phyloP scores from a whole-genome alignment of 2,888 invertebrate species.

The Lordiphosa fenestrarum region DNA sequence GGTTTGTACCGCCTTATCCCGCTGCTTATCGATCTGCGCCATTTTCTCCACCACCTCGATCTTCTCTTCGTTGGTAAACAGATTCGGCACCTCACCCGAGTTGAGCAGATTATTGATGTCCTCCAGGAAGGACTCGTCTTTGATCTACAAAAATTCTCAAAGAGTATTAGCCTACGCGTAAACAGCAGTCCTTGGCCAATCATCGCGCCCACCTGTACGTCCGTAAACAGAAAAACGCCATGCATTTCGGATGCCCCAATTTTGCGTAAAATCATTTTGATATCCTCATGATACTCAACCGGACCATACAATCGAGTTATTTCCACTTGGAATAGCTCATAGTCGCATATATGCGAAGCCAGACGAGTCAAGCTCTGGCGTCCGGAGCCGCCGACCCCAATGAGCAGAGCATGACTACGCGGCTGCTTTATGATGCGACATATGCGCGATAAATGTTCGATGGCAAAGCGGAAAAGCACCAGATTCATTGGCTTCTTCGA shows the following conservation, averaged over 20 bases:
- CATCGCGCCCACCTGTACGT: slow-evolving; percentile 86
- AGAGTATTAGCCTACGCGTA: slow-evolving; percentile 5
- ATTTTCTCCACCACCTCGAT: slow-evolving; percentile 96
- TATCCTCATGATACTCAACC: slow-evolving; percentile 94
- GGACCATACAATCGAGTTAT: slow-evolving; percentile 92
- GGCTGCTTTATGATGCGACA: slow-evolving; percentile 95
- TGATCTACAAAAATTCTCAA: slow-evolving; percentile 83
- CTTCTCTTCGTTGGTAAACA: slow-evolving; percentile 92
- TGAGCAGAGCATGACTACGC: slow-evolving; percentile 92
- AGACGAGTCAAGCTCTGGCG: slow-evolving; percentile 94
- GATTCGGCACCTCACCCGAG: slow-evolving; percentile 95
- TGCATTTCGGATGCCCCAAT: slow-evolving; percentile 91
- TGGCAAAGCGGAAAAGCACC: slow-evolving; percentile 95
- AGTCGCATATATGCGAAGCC: slow-evolving; percentile 96
- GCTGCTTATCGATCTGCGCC: slow-evolving; percentile 92
- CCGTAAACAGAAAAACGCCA: slow-evolving; percentile 94
- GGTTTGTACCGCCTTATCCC: slow-evolving; percentile 92
- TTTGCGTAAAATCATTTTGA: slow-evolving; percentile 90
- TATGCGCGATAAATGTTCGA: slow-evolving; percentile 95
- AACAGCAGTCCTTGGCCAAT: slow-evolving; percentile 19
- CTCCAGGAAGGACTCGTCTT: slow-evolving; percentile 95
- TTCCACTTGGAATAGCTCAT: slow-evolving; percentile 95
- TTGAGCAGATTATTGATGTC: slow-evolving; percentile 96
- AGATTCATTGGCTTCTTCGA: slow-evolving; percentile 98
- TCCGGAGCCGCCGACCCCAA: slow-evolving; percentile 96